phyloP scores from a whole-genome alignment of 2,113 vertebrate species.

The Muntiacus muntjak region DNA sequence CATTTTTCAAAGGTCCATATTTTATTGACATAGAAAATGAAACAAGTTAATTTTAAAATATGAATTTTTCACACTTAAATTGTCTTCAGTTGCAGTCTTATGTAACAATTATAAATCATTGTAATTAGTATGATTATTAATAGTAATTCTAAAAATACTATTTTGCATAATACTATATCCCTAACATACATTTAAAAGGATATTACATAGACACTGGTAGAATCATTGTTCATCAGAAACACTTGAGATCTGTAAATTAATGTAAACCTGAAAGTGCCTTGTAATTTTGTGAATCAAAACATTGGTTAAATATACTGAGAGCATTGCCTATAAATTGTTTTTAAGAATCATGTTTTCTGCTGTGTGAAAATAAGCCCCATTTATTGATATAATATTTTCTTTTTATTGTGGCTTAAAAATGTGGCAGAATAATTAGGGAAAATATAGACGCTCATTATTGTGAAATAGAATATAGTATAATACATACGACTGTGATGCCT shows the following conservation, averaged over 20 bases:
- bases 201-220: not conserved
- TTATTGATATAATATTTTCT: not conserved
- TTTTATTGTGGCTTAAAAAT: not conserved
- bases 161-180: not conserved
- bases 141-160: slow-evolving; percentile 47
- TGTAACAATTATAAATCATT: not conserved
- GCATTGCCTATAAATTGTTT: not conserved
- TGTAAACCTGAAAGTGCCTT: not conserved
- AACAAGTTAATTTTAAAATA: slow-evolving; percentile 26
- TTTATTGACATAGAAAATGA: not conserved
- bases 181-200: not conserved
- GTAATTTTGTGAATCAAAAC: not conserved
- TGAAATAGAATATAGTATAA: not conserved
- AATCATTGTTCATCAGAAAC: not conserved
- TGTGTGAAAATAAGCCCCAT: not conserved
- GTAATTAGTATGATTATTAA: slow-evolving; percentile 36
- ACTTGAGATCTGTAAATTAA: not conserved
- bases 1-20: not conserved
- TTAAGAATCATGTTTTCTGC: not conserved
- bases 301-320: not conserved
- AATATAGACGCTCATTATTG: not conserved
- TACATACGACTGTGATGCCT: not conserved
- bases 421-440: not conserved
- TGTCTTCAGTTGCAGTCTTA: not conserved
- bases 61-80: not conserved